Base-by-base conservation (phyloP, 2,888 invertebrate species). In the Schrankia costaestrigalis region DNA sequence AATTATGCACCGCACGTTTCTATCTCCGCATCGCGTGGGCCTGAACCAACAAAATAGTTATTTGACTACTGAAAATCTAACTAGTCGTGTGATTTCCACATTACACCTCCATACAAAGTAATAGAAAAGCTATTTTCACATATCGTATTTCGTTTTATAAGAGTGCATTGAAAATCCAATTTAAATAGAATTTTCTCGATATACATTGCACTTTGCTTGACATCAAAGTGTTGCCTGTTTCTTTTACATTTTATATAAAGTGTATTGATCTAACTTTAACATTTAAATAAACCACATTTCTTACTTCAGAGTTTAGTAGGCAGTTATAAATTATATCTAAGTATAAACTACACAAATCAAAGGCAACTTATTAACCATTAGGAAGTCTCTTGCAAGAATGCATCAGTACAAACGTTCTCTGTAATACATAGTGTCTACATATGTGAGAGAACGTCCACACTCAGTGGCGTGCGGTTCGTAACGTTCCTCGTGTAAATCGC, bases 11-110 rank as follows among this genome's bases (percentile, higher is more conserved):
- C 53, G 56, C 63, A 65, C 60, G 52, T 64, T 68, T 60, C 60
- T 63, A 65, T 67, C 64, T 70, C 71, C 63, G 66, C 71, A 71
- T 68, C 66, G 71, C 69, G 64, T 63, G 56, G 63, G 66, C 68
- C 72, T 78, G 72, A 78, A 76, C 75, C 61, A 77, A 80, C 78
- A 79, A 51, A 56, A 17, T 60, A 67, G 74, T 76, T 78, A 74
- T 79, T 79, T 74, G 71, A 70, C 63, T 73, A 71, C 64, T 66
- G 70, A 63, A 56, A 66, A 72, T 71, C 66, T 67, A 68, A 71
- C 67, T 71, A 51, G 62, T 58, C 58, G 65, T 69, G 60, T 53
- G 47, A 68, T 67, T 62, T 56, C 67, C 65, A 63, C 7, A n/a
- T 10, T 22, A 19, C 65, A 60, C 55, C 28, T 56, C 39, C 26